Evolutionary conservation across 2,113 vertebrate genomes (phyloP).

Genomic region (Actinemys pallida): DNA sequence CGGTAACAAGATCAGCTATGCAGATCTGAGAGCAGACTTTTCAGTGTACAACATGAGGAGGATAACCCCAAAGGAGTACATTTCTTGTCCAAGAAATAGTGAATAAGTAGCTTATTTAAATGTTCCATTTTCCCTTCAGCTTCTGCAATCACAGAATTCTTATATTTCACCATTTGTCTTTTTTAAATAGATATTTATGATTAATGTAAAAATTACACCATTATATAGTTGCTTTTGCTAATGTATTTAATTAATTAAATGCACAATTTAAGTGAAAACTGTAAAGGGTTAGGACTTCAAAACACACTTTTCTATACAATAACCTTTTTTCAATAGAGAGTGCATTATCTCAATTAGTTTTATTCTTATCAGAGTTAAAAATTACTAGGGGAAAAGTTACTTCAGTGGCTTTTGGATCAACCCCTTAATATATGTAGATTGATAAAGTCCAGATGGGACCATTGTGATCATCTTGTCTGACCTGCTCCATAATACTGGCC

Average conservation of each 20-base stretch:
- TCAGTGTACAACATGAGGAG: neutral
- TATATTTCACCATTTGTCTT: neutral
- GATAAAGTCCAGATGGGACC: neutral
- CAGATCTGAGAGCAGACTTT: neutral
- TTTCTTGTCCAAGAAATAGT: neutral
- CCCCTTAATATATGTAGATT: neutral
- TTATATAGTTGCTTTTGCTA: neutral
- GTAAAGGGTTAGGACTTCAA: constrained; percentile 7
- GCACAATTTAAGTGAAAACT: constrained; percentile 1
- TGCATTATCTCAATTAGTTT: neutral
- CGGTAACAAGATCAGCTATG: neutral
- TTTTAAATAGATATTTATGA: neutral
- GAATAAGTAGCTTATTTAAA: neutral
- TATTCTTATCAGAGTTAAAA: neutral
- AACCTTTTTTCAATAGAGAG: neutral
- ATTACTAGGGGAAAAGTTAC: neutral
- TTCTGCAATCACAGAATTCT: neutral
- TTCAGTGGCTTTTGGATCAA: neutral
- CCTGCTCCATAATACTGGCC: neutral
- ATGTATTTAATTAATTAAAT: constrained; percentile 13
- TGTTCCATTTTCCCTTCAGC: neutral
- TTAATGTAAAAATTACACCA: neutral
- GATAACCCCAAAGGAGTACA: neutral
- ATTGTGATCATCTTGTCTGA: neutral
- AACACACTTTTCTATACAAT: neutral